Percentiles rank a stretch among this genome's conserved stretches.
Evolutionary conservation across 2,797 vertebrate species (phyloP).

Genomic region (Xenops minutus): DNA sequence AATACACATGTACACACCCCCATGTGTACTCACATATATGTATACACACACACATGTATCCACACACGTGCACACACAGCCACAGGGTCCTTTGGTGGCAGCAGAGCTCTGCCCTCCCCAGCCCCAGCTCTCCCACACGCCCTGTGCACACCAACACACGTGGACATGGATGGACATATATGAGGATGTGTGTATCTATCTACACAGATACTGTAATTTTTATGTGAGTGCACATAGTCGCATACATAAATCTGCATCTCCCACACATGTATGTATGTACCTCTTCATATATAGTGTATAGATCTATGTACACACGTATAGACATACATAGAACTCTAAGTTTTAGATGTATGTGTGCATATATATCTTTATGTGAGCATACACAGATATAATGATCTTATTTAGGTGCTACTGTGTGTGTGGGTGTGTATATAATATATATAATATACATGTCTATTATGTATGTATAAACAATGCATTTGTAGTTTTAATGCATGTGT

Average conservation of each 20-base stretch:
- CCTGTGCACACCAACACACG: background rate
- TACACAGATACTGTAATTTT: background rate
- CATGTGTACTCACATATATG: no score
- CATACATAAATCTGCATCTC: fast-evolving
- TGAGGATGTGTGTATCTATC: background rate
- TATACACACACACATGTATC: no score
- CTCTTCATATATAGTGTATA: background rate
- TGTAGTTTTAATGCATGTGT: background rate
- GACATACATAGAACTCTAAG: fast-evolving
- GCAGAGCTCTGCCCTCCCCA: background rate
- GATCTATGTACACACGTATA: fast-evolving
- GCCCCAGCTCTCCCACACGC: no score
- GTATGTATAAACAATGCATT: background rate
- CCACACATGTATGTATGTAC: fast-evolving
- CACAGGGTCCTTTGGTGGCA: background rate
- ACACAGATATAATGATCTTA: background rate
- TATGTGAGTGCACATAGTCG: background rate
- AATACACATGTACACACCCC: fast-evolving
- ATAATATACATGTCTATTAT: background rate
- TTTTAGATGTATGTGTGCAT: background rate
- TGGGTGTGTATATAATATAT: background rate
- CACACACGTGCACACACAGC: background rate
- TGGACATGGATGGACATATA: background rate
- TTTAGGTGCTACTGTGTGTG: background rate
- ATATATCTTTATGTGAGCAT: background rate